phyloP scores from a whole-genome alignment of 1,140 invertebrate genomes.

The Campodea augens region DNA sequence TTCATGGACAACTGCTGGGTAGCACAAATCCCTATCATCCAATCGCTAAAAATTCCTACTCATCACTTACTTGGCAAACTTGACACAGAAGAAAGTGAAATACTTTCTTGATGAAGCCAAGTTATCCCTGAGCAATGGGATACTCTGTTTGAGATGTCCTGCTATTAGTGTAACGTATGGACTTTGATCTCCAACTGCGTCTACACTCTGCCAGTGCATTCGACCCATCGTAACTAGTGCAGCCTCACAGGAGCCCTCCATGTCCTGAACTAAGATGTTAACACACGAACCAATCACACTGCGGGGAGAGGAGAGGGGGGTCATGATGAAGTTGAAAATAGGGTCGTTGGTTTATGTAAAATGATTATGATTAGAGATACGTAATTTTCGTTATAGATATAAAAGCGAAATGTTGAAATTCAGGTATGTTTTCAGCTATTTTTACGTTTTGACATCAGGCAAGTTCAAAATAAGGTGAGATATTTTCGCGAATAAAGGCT shows the following conservation, averaged over 20 bases:
- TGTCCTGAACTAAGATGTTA: constrained; percentile 81
- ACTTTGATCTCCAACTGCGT: constrained; percentile 92
- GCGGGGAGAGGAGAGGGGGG: constrained; percentile 21
- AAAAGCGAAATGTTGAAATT: no score
- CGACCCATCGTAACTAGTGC: constrained; percentile 81
- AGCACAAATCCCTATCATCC: neutral
- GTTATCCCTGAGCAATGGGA: constrained; percentile 79
- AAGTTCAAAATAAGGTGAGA: no score
- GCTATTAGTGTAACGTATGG: constrained; percentile 81
- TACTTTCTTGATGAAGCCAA: constrained; percentile 90
- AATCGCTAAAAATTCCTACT: neutral
- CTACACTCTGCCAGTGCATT: constrained; percentile 80
- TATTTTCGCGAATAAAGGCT: no score
- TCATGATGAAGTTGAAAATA: constrained; percentile 7
- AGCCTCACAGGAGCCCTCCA: constrained; percentile 85
- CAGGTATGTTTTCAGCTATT: no score
- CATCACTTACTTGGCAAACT: constrained; percentile 57
- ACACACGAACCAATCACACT: constrained; percentile 81
- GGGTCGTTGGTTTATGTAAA: constrained; percentile 1
- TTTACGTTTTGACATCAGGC: no score
- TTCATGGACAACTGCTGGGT: neutral
- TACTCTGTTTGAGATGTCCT: constrained; percentile 64
- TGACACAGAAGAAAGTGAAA: constrained; percentile 93
- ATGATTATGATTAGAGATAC: no score
- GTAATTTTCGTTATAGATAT: no score